Conservation (phyloP, 2,797 vertebrate species). For the Sciurus vulgaris region DNA sequence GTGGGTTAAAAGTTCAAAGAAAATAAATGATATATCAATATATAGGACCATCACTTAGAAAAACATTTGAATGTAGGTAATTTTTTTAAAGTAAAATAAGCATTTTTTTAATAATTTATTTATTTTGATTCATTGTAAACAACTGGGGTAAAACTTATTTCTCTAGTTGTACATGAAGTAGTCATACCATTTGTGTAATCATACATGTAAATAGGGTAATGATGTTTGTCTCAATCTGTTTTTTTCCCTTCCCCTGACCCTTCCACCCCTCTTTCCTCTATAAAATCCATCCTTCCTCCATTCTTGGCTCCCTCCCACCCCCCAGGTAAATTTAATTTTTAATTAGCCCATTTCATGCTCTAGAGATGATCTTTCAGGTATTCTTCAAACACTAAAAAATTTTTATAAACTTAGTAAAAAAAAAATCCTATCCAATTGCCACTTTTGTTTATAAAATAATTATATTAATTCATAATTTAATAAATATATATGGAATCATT, state of each 20-base stretch:
- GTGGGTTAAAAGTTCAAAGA: neutral
- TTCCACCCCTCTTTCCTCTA: too few relatives aligned
- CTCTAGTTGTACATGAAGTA: too few relatives aligned
- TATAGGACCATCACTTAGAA: neutral
- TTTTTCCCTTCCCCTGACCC: too few relatives aligned
- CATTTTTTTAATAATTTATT: too few relatives aligned
- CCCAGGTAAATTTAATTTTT: neutral
- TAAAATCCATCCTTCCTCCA: too few relatives aligned
- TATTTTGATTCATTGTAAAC: too few relatives aligned
- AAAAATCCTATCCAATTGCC: neutral
- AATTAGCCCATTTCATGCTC: neutral
- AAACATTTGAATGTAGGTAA: neutral
- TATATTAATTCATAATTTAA: neutral
- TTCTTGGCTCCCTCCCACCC: too few relatives aligned
- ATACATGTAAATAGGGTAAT: too few relatives aligned
- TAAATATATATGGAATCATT: neutral
- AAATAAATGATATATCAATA: neutral
- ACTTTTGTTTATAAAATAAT: neutral
- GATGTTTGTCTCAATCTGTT: too few relatives aligned
- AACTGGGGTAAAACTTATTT: too few relatives aligned
- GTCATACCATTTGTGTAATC: too few relatives aligned
- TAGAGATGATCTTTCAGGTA: neutral
- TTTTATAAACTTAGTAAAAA: neutral
- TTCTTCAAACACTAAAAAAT: neutral
- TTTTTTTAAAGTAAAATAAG: neutral